A percentile compares a stretch with the other conserved stretches of the same genome.
phyloP scores from a whole-genome alignment of 2,797 vertebrate genomes.

The Simalia tracyae region DNA sequence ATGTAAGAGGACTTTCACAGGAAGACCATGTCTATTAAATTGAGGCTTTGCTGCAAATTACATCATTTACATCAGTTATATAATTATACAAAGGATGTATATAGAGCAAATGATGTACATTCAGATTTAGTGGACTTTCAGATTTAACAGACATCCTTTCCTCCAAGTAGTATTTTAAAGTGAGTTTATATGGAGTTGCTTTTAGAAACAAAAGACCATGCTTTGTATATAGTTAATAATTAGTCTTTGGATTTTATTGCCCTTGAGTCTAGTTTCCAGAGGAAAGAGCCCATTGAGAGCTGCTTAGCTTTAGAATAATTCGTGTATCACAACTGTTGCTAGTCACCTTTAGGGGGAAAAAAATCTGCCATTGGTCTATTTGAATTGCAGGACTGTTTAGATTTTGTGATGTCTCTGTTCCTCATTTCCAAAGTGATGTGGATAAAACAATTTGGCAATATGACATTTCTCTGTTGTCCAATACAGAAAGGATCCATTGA shows the following conservation, averaged over 20 bases:
- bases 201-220: slow-evolving; percentile 6
- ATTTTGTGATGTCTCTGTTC: background rate
- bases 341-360: background rate
- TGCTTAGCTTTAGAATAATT: slow-evolving; percentile 11
- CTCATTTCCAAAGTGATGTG: background rate
- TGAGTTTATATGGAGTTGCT: background rate
- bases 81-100: background rate
- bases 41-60: background rate
- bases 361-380: background rate
- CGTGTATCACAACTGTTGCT: slow-evolving; percentile 1
- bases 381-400: background rate
- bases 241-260: slow-evolving; percentile 14
- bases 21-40: background rate
- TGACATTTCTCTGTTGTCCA: background rate
- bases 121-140: background rate
- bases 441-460: background rate
- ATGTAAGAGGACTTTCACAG: background rate
- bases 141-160: background rate
- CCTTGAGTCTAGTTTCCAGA: background rate
- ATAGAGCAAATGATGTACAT: background rate
- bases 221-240: background rate
- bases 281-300: background rate
- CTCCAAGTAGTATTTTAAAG: background rate
- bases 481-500: background rate
- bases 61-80: background rate